phyloP scores from a whole-genome alignment of 2,113 vertebrate genomes.

The Cyanoderma ruficeps region DNA sequence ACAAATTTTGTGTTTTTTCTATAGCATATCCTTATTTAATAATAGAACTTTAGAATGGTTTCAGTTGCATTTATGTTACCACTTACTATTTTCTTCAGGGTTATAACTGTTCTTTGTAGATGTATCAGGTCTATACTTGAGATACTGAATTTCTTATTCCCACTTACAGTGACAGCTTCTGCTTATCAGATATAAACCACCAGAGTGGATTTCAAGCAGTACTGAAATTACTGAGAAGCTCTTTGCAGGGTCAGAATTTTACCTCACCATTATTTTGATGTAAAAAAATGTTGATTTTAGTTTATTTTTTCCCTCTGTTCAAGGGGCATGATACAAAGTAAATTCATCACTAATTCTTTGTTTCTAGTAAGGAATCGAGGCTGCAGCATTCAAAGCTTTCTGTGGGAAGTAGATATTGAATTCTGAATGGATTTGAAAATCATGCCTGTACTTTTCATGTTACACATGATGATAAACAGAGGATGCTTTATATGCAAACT shows the following conservation, averaged over 20 bases:
- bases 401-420: not conserved
- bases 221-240: not conserved
- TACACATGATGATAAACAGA: not conserved
- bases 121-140: not conserved
- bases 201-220: not conserved
- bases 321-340: not conserved
- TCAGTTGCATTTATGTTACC: not conserved
- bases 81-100: not conserved
- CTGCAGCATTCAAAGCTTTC: not conserved
- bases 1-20: not conserved
- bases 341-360: not conserved
- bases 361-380: not conserved
- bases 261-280: not conserved
- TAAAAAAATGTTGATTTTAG: not conserved
- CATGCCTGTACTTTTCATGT: not conserved
- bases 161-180: not conserved
- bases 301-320: not conserved
- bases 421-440: not conserved
- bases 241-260: not conserved
- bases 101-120: not conserved
- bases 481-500: not conserved
- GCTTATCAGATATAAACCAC: not conserved
- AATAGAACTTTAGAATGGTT: not conserved
- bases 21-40: not conserved
- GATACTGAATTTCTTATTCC: not conserved